These are phyloP conservation scores for Trididemnum clinides DNA, from an alignment of 23 tunicate species.

Conservation along the genomic window DNA sequence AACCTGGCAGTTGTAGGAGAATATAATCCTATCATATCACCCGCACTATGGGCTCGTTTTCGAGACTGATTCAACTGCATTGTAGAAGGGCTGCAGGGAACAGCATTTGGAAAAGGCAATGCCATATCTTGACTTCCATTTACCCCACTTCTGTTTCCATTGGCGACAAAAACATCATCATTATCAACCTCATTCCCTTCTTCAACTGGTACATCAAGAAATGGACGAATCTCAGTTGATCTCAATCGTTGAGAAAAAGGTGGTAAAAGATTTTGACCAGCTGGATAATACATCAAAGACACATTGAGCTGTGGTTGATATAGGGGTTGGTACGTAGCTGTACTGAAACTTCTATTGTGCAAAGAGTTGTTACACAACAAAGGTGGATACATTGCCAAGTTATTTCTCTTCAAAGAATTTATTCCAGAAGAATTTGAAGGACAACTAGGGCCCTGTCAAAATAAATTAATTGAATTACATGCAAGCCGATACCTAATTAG, in stretches of 20 bases:
- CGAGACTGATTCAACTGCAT: constrained; percentile 17
- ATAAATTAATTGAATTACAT: too few relatives aligned
- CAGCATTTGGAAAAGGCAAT: not conserved
- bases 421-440: too few relatives aligned
- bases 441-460: too few relatives aligned
- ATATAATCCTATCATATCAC: constrained; percentile 36
- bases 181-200: constrained; percentile 24
- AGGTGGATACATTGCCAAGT: not conserved
- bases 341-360: constrained; percentile 15
- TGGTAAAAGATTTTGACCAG: not conserved
- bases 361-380: not conserved
- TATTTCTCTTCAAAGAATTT: not conserved
- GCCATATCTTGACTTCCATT: too few relatives aligned
- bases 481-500: too few relatives aligned
- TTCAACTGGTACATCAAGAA: not conserved
- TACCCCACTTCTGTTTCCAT: not conserved
- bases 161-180: constrained; percentile 50
- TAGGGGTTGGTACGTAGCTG: constrained; percentile 37
- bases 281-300: not conserved
- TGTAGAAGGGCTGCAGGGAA: constrained; percentile 12
- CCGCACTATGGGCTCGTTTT: constrained; percentile 68
- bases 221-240: not conserved
- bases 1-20: not conserved
- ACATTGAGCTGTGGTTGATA: not conserved
- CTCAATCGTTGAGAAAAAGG: not conserved